phyloP scores from a whole-genome alignment of 2,797 vertebrate genomes.

The Tadarida brasiliensis region DNA sequence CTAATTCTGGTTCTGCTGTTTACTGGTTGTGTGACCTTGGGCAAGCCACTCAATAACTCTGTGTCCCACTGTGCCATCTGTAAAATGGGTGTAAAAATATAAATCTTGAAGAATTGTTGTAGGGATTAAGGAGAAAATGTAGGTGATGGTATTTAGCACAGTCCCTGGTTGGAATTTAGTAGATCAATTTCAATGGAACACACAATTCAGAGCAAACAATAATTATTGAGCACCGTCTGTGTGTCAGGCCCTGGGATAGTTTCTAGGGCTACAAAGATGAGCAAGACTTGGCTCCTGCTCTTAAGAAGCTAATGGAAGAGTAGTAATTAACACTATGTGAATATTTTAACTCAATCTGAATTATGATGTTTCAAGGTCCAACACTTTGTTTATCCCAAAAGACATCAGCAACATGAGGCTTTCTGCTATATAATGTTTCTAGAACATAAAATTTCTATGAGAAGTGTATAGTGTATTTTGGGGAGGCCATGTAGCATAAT shows the following conservation, averaged over 20 bases:
- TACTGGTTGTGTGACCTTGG: not conserved
- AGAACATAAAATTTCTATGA: slow-evolving; percentile 1
- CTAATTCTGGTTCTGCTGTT: slow-evolving; percentile 44
- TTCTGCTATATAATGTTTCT: slow-evolving; percentile 14
- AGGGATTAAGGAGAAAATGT: slow-evolving; percentile 42
- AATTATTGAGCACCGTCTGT: slow-evolving; percentile 23
- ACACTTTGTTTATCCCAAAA: not conserved
- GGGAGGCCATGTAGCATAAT: not conserved
- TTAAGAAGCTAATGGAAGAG: not conserved
- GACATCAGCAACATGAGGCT: not conserved
- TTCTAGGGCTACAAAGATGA: slow-evolving; percentile 11
- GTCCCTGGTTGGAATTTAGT: slow-evolving; percentile 33
- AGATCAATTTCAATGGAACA: not conserved
- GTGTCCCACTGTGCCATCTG: not conserved
- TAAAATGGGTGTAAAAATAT: slow-evolving; percentile 1
- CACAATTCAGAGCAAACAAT: slow-evolving; percentile 28
- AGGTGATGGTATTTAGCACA: not conserved
- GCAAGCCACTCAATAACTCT: slow-evolving; percentile 24
- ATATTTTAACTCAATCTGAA: slow-evolving; percentile 33
- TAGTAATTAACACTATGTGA: not conserved
- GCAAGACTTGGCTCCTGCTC: not conserved
- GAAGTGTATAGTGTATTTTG: not conserved
- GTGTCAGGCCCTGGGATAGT: not conserved
- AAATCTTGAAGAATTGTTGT: not conserved
- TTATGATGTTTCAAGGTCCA: slow-evolving; percentile 23